Conservation (phyloP, 2,888 invertebrate species). For the Leptinotarsa juncta region DNA sequence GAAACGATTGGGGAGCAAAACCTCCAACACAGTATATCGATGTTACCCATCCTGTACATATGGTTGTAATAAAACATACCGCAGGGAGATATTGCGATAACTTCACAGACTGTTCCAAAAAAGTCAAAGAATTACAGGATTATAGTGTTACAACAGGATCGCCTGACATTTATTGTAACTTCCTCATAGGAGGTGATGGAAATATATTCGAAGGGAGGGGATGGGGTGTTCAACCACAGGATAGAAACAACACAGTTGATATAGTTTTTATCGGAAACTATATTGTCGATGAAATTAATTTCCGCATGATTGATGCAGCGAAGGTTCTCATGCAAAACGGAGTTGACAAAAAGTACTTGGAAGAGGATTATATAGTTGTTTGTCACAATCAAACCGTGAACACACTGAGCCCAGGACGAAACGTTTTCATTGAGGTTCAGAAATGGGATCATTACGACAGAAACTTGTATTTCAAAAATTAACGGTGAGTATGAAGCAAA, state of each 20-base stretch:
- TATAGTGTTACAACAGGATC: slow-evolving; percentile 55
- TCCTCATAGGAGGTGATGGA: slow-evolving; percentile 78
- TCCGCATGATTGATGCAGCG: slow-evolving; percentile 65
- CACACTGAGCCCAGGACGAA: slow-evolving; percentile 68
- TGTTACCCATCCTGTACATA: slow-evolving; percentile 30
- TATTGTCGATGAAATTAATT: slow-evolving; percentile 50
- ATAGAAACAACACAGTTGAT: slow-evolving; percentile 41
- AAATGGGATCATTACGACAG: slow-evolving; percentile 66
- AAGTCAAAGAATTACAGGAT: slow-evolving; percentile 66
- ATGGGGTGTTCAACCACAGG: slow-evolving; percentile 54
- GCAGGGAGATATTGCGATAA: slow-evolving; percentile 65
- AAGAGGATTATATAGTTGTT: slow-evolving; percentile 66
- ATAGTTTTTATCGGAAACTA: slow-evolving; percentile 48
- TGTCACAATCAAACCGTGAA: slow-evolving; percentile 68
- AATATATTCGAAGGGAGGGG: slow-evolving; percentile 78
- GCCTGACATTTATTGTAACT: slow-evolving; percentile 67
- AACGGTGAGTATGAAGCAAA: not conserved
- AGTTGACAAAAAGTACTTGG: slow-evolving; percentile 62
- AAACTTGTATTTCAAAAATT: slow-evolving; percentile 8
- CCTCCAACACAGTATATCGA: slow-evolving; percentile 60
- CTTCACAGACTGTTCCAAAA: slow-evolving; percentile 65
- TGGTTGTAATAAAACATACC: slow-evolving; percentile 68
- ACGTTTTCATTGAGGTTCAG: slow-evolving; percentile 66
- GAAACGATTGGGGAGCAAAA: slow-evolving; percentile 71
- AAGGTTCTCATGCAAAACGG: slow-evolving; percentile 65